Evolutionary conservation across 1,140 invertebrate genomes (phyloP).

Genomic region (Philotrypesis tridentata): DNA sequence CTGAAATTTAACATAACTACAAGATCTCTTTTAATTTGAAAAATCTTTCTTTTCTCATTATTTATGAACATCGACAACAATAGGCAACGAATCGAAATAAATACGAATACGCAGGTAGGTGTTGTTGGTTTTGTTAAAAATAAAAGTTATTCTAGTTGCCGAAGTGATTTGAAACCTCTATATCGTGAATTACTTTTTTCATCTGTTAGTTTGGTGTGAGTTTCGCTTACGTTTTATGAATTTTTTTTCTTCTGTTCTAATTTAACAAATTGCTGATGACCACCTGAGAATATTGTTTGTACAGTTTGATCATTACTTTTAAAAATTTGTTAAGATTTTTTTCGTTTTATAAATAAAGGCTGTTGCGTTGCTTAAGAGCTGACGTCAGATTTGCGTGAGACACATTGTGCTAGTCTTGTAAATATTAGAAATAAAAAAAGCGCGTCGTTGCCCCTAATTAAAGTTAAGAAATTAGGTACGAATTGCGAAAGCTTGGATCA

Average conservation of each 20-base stretch:
- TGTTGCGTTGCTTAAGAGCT: slow-evolving; percentile 10
- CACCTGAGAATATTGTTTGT: background rate
- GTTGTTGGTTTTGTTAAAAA: background rate
- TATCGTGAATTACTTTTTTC: background rate
- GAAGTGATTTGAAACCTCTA: background rate
- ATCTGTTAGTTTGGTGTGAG: background rate
- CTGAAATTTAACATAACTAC: background rate
- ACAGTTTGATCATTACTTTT: background rate
- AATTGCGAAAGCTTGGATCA: background rate
- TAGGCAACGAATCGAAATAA: background rate
- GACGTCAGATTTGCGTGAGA: slow-evolving; percentile 36
- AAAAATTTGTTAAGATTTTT: background rate
- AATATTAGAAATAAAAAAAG: background rate
- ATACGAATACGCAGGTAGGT: slow-evolving; percentile 27
- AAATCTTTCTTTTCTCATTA: background rate
- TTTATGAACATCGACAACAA: background rate
- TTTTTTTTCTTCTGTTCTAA: background rate
- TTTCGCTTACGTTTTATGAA: background rate
- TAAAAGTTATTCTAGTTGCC: background rate
- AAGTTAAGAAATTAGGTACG: background rate
- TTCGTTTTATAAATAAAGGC: background rate
- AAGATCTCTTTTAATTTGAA: background rate
- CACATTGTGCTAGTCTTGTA: background rate
- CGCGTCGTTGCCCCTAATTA: background rate
- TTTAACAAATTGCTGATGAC: background rate